Percentiles rank a stretch among this genome's conserved stretches.
These are phyloP conservation scores for Dryococelus australis DNA, from an alignment of 2,888 invertebrate species.

Conservation along the genomic window DNA sequence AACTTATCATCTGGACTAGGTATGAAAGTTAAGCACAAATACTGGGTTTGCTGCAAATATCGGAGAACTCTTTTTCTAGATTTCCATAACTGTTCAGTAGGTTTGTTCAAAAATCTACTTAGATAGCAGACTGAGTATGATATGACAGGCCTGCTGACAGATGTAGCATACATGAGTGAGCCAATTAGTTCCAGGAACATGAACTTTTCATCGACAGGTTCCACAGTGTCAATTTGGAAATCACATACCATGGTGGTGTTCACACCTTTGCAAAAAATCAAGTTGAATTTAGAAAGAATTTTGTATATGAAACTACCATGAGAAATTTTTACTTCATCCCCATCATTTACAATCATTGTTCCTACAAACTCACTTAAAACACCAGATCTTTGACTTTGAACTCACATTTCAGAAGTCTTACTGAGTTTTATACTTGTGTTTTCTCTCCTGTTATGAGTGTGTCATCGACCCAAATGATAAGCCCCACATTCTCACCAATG, in stretches of 20 bases:
- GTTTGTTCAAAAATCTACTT: not conserved
- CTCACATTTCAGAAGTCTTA: not conserved
- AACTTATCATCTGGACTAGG: not conserved
- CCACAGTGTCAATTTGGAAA: not conserved
- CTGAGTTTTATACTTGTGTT: not conserved
- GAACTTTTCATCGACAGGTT: not conserved
- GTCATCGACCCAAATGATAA: not conserved
- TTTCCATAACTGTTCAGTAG: no score
- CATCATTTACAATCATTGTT: not conserved
- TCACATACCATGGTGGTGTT: not conserved
- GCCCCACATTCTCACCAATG: no score
- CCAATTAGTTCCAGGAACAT: not conserved
- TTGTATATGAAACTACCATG: not conserved
- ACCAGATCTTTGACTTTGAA: not conserved
- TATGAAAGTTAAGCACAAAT: not conserved
- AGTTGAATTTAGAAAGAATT: not conserved
- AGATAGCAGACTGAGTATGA: not conserved
- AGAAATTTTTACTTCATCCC: not conserved
- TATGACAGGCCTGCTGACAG: not conserved
- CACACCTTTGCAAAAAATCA: not conserved
- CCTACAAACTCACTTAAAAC: not conserved
- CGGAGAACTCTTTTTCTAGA: not conserved
- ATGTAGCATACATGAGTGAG: not conserved
- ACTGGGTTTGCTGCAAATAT: not conserved
- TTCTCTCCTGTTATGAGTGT: not conserved